These are phyloP conservation scores for Myzus persicae DNA, from an alignment of 1,140 invertebrate species.

Conservation along the genomic window DNA sequence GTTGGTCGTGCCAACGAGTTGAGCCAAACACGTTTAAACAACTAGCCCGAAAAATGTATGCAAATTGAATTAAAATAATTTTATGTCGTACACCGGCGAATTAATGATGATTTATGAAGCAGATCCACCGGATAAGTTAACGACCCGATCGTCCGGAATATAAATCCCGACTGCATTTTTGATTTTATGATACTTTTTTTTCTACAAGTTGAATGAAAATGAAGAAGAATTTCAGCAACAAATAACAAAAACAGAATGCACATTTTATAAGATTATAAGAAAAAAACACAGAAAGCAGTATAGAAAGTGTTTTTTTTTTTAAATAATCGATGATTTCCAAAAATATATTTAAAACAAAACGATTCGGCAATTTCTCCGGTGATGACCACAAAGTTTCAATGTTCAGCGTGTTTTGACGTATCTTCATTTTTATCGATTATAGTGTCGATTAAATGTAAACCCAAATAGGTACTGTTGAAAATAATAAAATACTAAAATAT, in stretches of 20 bases:
- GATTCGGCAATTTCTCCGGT: not conserved
- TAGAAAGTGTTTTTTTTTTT: not conserved
- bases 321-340: not conserved
- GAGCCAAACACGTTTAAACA: constrained; percentile 36
- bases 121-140: not conserved
- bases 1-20: not conserved
- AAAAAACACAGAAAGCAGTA: not conserved
- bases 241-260: not conserved
- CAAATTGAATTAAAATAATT: not conserved
- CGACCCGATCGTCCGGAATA: not conserved
- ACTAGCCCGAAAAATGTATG: not conserved
- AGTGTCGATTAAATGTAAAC: not conserved
- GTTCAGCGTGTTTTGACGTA: not conserved
- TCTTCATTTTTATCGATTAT: not conserved
- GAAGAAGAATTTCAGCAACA: not conserved
- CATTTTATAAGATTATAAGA: too few relatives aligned
- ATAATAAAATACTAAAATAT: not conserved
- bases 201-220: not conserved
- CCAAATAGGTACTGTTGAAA: not conserved
- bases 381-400: not conserved
- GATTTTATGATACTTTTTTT: not conserved
- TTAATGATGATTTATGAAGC: not conserved
- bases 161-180: not conserved
- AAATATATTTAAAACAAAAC: not conserved
- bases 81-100: not conserved